Evolutionary conservation across 2,888 invertebrate species (phyloP).

Genomic region (Bellardia pandia): DNA sequence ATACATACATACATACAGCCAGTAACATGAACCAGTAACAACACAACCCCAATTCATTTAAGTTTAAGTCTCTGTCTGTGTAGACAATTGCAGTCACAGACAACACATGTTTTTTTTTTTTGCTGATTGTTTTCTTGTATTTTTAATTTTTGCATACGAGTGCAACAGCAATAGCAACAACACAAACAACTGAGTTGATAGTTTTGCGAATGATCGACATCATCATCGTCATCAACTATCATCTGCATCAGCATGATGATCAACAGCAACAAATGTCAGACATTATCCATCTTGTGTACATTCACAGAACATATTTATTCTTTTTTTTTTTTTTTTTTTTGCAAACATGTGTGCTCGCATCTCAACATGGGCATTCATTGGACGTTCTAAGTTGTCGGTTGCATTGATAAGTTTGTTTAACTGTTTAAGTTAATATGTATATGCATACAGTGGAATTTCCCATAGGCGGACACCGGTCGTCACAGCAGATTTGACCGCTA

Average conservation of each 20-base stretch:
- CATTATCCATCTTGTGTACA: conserved; percentile 63
- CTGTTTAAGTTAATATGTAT: too few relatives aligned
- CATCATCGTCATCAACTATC: conserved; percentile 68
- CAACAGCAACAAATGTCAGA: conserved; percentile 73
- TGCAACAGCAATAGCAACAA: conserved; percentile 38
- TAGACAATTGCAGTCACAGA: conserved; percentile 37
- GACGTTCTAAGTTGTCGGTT: neutral
- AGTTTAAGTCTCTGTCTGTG: neutral
- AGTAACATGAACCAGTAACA: conserved; percentile 24
- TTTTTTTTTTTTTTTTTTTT: neutral
- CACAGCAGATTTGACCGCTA: too few relatives aligned
- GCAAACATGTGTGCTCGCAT: conserved; percentile 40
- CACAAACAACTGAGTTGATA: conserved; percentile 65
- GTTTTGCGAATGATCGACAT: conserved; percentile 71
- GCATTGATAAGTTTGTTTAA: conserved; percentile 15
- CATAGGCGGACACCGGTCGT: too few relatives aligned
- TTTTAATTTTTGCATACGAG: conserved; percentile 65
- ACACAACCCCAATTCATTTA: conserved; percentile 32
- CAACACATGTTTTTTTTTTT: conserved; percentile 61
- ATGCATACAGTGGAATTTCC: too few relatives aligned
- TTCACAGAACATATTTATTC: neutral
- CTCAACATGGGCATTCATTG: neutral
- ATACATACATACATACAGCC: neutral
- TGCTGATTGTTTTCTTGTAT: conserved; percentile 1
- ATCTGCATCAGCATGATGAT: conserved; percentile 64